These are phyloP conservation scores for Pterocles orientalis DNA, from an alignment of 2,113 vertebrate genomes.

Conservation along the genomic window DNA sequence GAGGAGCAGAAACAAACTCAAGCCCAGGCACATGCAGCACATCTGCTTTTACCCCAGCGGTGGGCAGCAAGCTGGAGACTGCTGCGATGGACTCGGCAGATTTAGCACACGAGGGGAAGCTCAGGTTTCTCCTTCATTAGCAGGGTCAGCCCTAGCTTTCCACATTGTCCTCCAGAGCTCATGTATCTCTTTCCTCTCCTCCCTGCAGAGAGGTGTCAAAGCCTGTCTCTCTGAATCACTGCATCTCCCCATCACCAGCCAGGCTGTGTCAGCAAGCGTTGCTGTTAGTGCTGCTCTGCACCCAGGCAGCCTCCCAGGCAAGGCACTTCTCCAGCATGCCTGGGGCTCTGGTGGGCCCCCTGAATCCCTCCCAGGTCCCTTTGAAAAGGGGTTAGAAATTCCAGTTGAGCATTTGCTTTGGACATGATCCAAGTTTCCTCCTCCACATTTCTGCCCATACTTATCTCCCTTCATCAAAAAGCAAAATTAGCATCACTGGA, in stretches of 20 bases:
- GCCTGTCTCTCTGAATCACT: background rate
- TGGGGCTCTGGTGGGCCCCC: background rate
- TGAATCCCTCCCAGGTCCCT: background rate
- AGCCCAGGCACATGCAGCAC: no score
- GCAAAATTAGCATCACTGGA: background rate
- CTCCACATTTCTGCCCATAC: fast-evolving
- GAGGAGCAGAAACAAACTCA: background rate
- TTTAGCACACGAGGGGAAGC: background rate
- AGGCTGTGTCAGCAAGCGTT: background rate
- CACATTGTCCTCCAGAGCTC: background rate
- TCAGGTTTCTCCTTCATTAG: background rate
- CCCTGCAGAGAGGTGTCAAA: background rate
- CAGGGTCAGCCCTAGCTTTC: background rate
- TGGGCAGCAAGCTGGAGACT: background rate
- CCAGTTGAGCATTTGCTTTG: background rate
- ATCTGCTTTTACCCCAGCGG: fast-evolving
- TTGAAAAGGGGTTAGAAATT: background rate
- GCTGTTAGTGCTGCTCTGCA: fast-evolving
- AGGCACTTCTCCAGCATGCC: fast-evolving
- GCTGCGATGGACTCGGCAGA: background rate
- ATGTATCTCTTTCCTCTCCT: background rate
- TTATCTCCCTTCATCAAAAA: background rate
- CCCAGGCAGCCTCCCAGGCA: background rate
- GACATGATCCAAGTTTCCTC: background rate
- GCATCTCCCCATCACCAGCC: fast-evolving